Conservation (phyloP, 2,888 invertebrate genomes). For the Hydrotaea diabolus region DNA sequence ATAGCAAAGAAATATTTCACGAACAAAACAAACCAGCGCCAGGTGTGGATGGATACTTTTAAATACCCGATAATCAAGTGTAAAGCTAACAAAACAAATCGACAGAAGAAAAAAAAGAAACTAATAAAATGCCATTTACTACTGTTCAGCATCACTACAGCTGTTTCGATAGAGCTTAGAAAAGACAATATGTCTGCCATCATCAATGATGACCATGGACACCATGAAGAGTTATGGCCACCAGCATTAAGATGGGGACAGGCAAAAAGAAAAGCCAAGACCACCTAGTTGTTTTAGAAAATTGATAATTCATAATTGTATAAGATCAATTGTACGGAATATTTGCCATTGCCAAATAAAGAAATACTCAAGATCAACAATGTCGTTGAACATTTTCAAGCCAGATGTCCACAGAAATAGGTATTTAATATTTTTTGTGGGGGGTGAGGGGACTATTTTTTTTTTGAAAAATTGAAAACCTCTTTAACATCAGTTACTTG, state of each 20-base stretch:
- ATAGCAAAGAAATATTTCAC: not conserved
- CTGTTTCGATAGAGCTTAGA: too few relatives aligned
- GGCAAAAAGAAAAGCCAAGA: not conserved
- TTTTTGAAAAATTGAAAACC: too few relatives aligned
- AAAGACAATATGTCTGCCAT: not conserved
- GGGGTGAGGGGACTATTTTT: too few relatives aligned
- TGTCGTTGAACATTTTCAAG: not conserved
- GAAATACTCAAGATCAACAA: not conserved
- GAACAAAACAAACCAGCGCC: slow-evolving; percentile 48
- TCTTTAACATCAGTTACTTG: too few relatives aligned
- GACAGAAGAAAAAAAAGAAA: slow-evolving; percentile 2
- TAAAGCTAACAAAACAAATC: not conserved
- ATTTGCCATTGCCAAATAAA: too few relatives aligned
- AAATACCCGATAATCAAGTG: slow-evolving; percentile 36
- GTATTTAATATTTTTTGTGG: not conserved
- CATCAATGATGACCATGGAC: not conserved
- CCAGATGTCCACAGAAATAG: not conserved
- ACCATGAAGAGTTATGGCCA: not conserved
- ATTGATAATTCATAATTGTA: slow-evolving; percentile 7
- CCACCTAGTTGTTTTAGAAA: slow-evolving; percentile 4
- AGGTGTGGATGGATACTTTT: slow-evolving; percentile 45
- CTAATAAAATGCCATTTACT: slow-evolving; percentile 16
- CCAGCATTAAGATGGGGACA: not conserved
- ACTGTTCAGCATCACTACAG: not conserved
- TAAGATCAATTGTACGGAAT: not conserved